A percentile compares a stretch with the other conserved stretches of the same genome.
Evolutionary conservation across 2,113 vertebrate species (phyloP).

Genomic region (Cyprinodon tularosa): DNA sequence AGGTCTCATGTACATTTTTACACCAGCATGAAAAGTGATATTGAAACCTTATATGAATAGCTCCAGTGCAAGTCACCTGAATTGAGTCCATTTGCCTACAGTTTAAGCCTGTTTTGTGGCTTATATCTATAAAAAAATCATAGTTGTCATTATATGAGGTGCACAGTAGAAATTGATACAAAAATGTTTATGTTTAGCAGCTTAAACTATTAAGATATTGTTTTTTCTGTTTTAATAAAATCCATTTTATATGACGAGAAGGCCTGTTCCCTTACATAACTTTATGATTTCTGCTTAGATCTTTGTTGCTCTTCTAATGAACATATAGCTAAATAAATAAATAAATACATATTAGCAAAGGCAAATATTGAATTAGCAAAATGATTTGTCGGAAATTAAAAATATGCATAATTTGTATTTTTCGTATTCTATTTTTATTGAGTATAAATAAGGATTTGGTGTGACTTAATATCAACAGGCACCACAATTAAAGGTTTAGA

Average conservation of each 20-base stretch:
- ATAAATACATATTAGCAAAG: background rate
- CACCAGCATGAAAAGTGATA: background rate
- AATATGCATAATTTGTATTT: no score
- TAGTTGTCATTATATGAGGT: no score
- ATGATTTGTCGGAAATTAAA: no score
- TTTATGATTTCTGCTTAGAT: background rate
- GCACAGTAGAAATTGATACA: no score
- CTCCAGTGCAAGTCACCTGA: no score
- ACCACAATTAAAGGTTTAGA: background rate
- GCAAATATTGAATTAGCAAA: background rate
- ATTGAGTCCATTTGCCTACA: no score
- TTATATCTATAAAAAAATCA: no score
- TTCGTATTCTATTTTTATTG: background rate
- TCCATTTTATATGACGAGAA: no score
- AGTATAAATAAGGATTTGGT: background rate
- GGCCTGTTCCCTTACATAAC: background rate
- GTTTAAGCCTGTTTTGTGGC: no score
- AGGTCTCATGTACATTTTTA: background rate
- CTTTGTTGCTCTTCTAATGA: background rate
- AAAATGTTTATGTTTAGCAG: background rate
- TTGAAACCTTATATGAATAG: background rate
- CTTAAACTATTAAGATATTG: background rate
- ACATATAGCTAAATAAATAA: background rate
- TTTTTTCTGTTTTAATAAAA: no score
- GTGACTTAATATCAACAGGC: background rate